These are phyloP conservation scores for Apodemus agrarius DNA, from an alignment of 2,797 vertebrate species.

Conservation along the genomic window DNA sequence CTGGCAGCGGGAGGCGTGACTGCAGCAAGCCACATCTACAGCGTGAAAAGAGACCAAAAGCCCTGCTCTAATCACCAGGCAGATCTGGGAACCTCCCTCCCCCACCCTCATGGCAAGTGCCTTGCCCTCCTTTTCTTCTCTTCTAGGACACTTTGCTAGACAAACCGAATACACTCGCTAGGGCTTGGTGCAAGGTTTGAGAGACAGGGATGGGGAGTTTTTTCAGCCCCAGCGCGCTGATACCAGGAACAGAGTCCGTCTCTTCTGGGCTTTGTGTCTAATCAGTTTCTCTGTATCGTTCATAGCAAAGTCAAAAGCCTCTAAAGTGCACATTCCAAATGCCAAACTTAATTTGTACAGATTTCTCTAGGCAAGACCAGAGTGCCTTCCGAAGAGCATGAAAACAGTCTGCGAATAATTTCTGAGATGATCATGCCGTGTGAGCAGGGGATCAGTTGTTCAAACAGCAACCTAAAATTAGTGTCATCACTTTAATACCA, in stretches of 20 bases:
- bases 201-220: conserved; percentile 4
- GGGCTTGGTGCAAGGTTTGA: background rate
- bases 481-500: background rate
- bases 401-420: conserved; percentile 49
- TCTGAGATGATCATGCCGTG: conserved; percentile 46
- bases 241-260: conserved; percentile 1
- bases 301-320: conserved; percentile 52
- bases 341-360: conserved; percentile 1
- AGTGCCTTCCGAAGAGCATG: conserved; percentile 3
- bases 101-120: conserved; percentile 1
- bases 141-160: conserved; percentile 4
- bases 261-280: conserved; percentile 48
- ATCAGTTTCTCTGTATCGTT: conserved; percentile 65
- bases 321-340: conserved; percentile 45
- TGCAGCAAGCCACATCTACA: conserved; percentile 83
- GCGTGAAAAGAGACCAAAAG: conserved; percentile 82
- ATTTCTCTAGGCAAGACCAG: conserved; percentile 3
- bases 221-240: conserved; percentile 47
- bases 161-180: conserved; percentile 39
- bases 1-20: conserved; percentile 86
- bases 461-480: conserved; percentile 36
- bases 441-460: background rate
- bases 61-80: conserved; percentile 75
- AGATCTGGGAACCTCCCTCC: conserved; percentile 63
- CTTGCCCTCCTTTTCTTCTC: conserved; percentile 51